Evolutionary conservation across 2,797 vertebrate genomes (phyloP), one percentile per base, ranked within the genome.

Genomic region (Hydrolagus colliei): DNA sequence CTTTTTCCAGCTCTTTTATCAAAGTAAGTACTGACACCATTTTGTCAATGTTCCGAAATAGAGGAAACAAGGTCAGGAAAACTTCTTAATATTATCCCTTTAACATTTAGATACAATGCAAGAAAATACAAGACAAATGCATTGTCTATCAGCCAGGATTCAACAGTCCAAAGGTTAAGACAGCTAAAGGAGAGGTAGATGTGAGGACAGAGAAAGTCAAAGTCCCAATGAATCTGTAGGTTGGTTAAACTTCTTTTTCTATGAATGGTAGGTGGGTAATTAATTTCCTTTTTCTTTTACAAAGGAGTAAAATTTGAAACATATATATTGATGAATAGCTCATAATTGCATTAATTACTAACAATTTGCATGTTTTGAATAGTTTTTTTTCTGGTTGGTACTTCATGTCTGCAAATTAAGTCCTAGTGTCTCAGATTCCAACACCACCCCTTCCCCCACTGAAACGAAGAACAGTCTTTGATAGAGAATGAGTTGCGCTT

Each of bases 101-200:
- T 20, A 84, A 63, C 78, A 80, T 80, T 80, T 27, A n/a, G 14
- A 9, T 80, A 63, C 32, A 80, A 80, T 65, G 78, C 22, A 27
- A 32, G 20, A 67, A 77, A 80, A 80, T 35, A 52, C 65, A 14
- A 41, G 32, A 71, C 68, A 71, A 68, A 71, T 68, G 79, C 32
- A 84, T 67, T 71, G 10, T 84, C 65, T 84, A 27, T 71, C 79
- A 84, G 32, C 32, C n/a, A 68, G 65, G 16, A 84, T 68, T 84
- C 41, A 84, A 68, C 65, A 84, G 32, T 84, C 27, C 71, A 68
- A 68, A 67, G 65, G 79, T 71, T 20, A 84, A 4, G 18, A 52
- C 79, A 82, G 63, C 63, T 82, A 27, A 68, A 82, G 65, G 79
- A 32, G 35, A 68, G 27, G 52, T 9, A 18, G 32, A 11, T 71